These are phyloP conservation scores for Rhamnusium bicolor DNA, from an alignment of 2,888 invertebrate genomes.

Conservation along the genomic window DNA sequence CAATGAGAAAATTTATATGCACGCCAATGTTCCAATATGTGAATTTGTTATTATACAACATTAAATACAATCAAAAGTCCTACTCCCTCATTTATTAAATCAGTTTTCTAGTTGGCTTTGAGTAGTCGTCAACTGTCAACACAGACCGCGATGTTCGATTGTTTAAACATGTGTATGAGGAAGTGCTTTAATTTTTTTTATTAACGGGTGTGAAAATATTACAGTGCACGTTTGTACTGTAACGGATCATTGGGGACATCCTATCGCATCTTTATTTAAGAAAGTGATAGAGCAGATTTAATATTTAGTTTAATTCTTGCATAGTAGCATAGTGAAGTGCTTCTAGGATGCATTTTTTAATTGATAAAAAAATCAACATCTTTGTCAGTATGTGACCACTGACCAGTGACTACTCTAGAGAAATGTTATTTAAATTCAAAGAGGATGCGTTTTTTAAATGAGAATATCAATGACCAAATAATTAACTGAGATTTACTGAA, in stretches of 20 bases:
- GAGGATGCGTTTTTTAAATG: no score
- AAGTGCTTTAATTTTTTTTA: constrained; percentile 25
- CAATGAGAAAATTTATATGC: neutral
- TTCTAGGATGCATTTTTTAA: neutral
- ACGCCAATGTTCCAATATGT: constrained; percentile 46
- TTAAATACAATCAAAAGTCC: constrained; percentile 45
- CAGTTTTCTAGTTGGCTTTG: constrained; percentile 30
- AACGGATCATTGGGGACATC: neutral
- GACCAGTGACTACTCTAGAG: neutral
- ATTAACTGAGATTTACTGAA: no score
- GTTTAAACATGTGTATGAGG: constrained; percentile 11
- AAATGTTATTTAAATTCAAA: no score
- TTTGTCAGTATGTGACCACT: neutral
- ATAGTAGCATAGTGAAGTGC: neutral
- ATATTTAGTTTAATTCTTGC: neutral
- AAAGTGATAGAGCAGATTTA: neutral
- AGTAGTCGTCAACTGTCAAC: constrained; percentile 24
- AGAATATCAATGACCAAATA: no score
- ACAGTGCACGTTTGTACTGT: neutral
- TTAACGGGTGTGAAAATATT: constrained; percentile 22
- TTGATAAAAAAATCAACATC: neutral
- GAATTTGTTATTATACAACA: constrained; percentile 47
- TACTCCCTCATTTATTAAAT: constrained; percentile 48
- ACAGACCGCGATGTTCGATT: neutral
- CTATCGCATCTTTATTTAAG: neutral